A percentile compares a stretch with the other conserved stretches of the same genome.
These are phyloP conservation scores for Anadara kagoshimensis DNA, from an alignment of 1,140 invertebrate genomes.

Conservation along the genomic window DNA sequence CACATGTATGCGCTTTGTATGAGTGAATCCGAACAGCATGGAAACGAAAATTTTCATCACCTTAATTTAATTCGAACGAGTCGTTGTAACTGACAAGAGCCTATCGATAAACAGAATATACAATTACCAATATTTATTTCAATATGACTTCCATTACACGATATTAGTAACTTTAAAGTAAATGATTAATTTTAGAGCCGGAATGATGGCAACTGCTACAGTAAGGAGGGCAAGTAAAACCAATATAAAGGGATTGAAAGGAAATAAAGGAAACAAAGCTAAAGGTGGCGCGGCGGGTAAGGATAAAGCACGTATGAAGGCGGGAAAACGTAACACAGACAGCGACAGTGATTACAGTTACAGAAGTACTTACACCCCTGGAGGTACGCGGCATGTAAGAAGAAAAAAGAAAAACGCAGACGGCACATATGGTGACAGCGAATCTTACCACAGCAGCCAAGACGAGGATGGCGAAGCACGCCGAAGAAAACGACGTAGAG, in stretches of 20 bases:
- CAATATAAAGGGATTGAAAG: constrained; percentile 8
- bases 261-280: constrained; percentile 22
- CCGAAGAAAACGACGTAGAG: constrained; percentile 39
- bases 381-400: constrained; percentile 59
- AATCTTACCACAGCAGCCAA: constrained; percentile 61
- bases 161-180: too few species aligned
- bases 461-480: constrained; percentile 59
- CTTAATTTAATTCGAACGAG: too few species aligned
- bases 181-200: not conserved
- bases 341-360: constrained; percentile 63
- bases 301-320: constrained; percentile 25
- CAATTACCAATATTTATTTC: too few species aligned
- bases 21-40: too few species aligned
- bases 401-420: constrained; percentile 48
- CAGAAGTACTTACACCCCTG: constrained; percentile 51
- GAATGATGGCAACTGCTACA: not conserved
- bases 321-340: constrained; percentile 47
- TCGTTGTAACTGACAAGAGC: too few species aligned
- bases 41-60: too few species aligned
- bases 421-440: constrained; percentile 53
- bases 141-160: too few species aligned
- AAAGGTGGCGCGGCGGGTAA: constrained; percentile 9
- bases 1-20: too few species aligned
- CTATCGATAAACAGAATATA: too few species aligned
- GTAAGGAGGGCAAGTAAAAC: not conserved